Evolutionary conservation across 2,888 invertebrate genomes (phyloP), one percentile per base, ranked within the genome.

Genomic region (Noctua comes): DNA sequence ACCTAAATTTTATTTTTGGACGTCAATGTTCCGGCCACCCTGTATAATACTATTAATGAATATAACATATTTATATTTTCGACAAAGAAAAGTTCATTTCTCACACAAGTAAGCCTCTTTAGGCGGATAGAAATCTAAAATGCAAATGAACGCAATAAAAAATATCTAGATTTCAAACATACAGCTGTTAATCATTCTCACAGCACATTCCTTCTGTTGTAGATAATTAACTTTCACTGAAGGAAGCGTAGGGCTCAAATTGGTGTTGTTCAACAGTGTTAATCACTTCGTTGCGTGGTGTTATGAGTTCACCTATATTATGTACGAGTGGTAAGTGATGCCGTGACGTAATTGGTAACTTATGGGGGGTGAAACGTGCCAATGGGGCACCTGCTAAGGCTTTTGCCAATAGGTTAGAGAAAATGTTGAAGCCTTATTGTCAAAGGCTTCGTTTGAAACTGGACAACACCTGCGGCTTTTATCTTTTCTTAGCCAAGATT

Each of bases 191-290:
- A 80, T 80, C 24, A 46, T 51, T 73, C 65, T 43, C 57, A 82
- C 85, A 85, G 77, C 82, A 86, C 82, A 86, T 88, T 88, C 91
- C 91, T 88, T 92, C 90, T 92, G 91, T 77, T 89, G 90, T 82
- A 43, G 84, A 88, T 92, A 91, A 94, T 93, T 92, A 91, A 94
- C 96, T 96, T 96, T 96, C 95, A 90, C 95, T 90, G 66, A 79
- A 88, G 90, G 88, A 92, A 92, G 81, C 80, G 73, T 80, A 93
- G 92, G 91, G 91, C 86, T 79, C 43, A 76, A 83, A 79, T 79
- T 65, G 62, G 70, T 76, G n/a, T 78, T 83, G 77, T 78, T 80
- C 85, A 88, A 83, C 86, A 80, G 88, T 87, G 88, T 70, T 88
- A 88, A 86, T 82, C 62, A 36, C 24, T 10, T 31, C 68, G 80